phyloP scores from a whole-genome alignment of 2,113 vertebrate species.

The Ptychochromis oligacanthus region DNA sequence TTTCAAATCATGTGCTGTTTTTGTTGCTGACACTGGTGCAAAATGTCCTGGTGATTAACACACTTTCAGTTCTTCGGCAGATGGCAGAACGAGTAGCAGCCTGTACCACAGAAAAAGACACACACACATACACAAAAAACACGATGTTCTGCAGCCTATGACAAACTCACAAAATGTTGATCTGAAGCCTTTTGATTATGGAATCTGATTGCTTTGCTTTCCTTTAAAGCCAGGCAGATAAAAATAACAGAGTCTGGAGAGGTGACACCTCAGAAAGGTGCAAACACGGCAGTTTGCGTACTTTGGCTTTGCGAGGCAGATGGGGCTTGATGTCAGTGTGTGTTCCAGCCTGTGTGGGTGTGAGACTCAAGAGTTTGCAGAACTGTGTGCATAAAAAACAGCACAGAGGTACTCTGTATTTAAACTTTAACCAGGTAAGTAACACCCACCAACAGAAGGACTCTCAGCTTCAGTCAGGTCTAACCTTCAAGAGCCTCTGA shows the following conservation, averaged over 20 bases:
- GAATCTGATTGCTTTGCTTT: background rate
- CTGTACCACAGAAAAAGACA: background rate
- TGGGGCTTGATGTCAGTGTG: background rate
- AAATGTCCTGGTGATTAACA: background rate
- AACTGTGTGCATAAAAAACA: background rate
- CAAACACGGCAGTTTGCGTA: background rate
- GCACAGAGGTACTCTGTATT: fast-evolving
- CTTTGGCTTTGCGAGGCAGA: background rate
- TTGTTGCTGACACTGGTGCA: background rate
- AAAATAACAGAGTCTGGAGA: conserved; percentile 1
- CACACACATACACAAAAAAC: no score
- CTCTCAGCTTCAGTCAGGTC: background rate
- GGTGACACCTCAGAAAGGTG: background rate
- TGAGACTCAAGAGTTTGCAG: background rate
- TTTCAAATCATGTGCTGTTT: background rate
- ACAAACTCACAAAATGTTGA: background rate
- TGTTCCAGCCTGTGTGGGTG: background rate
- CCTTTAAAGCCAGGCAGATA: background rate
- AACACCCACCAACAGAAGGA: background rate
- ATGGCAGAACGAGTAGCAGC: background rate
- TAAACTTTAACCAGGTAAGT: background rate
- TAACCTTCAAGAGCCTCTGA: background rate
- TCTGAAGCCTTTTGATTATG: background rate
- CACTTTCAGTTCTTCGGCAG: conserved; percentile 7
- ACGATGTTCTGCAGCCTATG: background rate